phyloP scores from a whole-genome alignment of 1,140 invertebrate genomes.

The Temnothorax longispinosus region DNA sequence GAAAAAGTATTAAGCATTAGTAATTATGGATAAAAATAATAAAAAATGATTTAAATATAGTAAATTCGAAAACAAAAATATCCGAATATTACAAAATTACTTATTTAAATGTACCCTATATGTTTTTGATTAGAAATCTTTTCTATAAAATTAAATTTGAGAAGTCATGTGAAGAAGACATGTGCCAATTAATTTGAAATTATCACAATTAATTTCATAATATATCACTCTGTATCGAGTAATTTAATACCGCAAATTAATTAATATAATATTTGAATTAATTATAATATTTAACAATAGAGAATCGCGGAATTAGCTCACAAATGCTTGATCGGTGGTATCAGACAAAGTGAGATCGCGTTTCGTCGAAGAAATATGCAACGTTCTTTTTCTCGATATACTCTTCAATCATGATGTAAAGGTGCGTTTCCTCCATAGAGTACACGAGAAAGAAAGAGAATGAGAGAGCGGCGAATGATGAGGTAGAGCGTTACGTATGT shows the following conservation, averaged over 20 bases:
- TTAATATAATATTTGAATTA: neutral
- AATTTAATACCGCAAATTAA: neutral
- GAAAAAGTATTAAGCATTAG: neutral
- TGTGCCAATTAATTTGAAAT: neutral
- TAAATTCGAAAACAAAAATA: neutral
- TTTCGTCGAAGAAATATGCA: neutral
- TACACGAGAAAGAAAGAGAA: neutral
- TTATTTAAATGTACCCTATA: too few species aligned
- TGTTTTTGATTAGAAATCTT: neutral
- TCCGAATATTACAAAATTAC: neutral
- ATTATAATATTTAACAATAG: neutral
- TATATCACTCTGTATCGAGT: neutral
- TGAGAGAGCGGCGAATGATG: conserved; percentile 30
- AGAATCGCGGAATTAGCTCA: neutral
- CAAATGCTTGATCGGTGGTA: neutral
- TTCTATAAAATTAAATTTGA: neutral
- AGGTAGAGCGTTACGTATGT: conserved; percentile 42
- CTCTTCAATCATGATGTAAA: conserved; percentile 29
- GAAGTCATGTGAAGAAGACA: neutral
- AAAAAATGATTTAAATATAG: neutral
- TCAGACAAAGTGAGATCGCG: conserved; percentile 6
- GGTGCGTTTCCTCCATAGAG: neutral
- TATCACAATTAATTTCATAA: neutral
- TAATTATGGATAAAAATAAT: neutral
- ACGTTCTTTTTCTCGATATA: neutral